Evolutionary conservation across 2,113 vertebrate genomes (phyloP).

Genomic region (Saguinus imperator): DNA sequence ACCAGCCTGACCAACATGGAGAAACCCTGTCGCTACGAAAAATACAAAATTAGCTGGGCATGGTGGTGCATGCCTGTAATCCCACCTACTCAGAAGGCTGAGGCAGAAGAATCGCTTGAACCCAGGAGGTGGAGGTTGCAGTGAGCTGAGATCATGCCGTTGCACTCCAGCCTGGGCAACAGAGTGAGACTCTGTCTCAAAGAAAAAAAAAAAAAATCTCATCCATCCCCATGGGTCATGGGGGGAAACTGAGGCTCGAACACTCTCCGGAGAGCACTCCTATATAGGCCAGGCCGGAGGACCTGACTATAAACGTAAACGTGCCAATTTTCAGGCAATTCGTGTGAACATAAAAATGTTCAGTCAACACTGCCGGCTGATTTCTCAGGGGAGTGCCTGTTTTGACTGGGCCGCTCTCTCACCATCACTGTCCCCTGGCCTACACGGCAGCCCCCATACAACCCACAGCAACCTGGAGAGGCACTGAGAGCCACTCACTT

Average conservation of each 20-base stretch:
- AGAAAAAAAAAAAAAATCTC: neutral
- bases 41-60: no score
- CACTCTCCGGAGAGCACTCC: neutral
- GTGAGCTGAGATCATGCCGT: no score
- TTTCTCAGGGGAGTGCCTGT: neutral
- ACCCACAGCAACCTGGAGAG: neutral
- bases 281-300: neutral
- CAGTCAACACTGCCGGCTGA: neutral
- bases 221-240: neutral
- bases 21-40: no score
- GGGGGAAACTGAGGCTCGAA: neutral
- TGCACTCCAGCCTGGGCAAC: no score
- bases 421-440: neutral
- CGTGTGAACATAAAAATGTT: neutral
- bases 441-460: neutral
- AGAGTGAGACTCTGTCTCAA: no score
- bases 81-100: no score
- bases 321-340: neutral
- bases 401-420: neutral
- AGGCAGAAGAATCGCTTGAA: no score
- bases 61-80: no score
- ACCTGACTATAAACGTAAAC: neutral
- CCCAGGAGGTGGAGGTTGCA: no score
- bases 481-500: constrained; percentile 88
- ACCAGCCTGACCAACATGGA: no score